These are phyloP conservation scores for Battus philenor DNA, from an alignment of 1,140 invertebrate genomes.

Conservation along the genomic window DNA sequence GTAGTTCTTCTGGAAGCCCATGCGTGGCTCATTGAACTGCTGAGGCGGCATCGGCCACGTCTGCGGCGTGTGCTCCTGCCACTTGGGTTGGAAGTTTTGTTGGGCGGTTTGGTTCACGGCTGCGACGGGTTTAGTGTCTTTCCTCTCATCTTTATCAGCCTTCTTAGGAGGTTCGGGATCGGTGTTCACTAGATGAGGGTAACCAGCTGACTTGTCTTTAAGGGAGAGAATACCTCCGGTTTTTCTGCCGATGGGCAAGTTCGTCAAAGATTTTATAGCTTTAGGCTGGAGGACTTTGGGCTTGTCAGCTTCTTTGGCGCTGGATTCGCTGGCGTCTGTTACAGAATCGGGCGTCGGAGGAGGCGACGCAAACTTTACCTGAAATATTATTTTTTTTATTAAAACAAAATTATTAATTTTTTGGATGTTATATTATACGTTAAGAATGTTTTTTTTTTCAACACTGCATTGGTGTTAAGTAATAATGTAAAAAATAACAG, in stretches of 20 bases:
- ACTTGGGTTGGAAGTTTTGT: constrained; percentile 32
- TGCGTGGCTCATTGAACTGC: constrained; percentile 31
- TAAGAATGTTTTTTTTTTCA: too few relatives aligned
- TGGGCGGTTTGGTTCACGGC: constrained; percentile 33
- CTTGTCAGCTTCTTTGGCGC: constrained; percentile 40
- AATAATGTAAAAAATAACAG: too few relatives aligned
- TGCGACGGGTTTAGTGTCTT: constrained; percentile 38
- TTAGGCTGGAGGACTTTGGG: constrained; percentile 67
- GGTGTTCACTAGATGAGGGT: constrained; percentile 68
- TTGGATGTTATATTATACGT: too few relatives aligned
- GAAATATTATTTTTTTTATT: constrained; percentile 23
- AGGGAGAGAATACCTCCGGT: constrained; percentile 71
- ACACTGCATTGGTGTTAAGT: too few relatives aligned
- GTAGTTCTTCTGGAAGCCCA: constrained; percentile 53
- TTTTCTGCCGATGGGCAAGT: constrained; percentile 61
- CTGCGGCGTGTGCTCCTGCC: constrained; percentile 26
- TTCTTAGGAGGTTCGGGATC: constrained; percentile 52
- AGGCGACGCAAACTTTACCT: constrained; percentile 78
- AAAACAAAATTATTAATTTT: too few relatives aligned
- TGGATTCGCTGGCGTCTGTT: constrained; percentile 32
- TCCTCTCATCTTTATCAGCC: constrained; percentile 50
- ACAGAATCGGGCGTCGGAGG: constrained; percentile 72
- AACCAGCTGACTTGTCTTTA: constrained; percentile 72
- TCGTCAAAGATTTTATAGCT: constrained; percentile 60
- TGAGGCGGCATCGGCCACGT: constrained; percentile 30